These are phyloP conservation scores for Syngnathus rostellatus DNA, from an alignment of 2,797 vertebrate species.

Conservation along the genomic window DNA sequence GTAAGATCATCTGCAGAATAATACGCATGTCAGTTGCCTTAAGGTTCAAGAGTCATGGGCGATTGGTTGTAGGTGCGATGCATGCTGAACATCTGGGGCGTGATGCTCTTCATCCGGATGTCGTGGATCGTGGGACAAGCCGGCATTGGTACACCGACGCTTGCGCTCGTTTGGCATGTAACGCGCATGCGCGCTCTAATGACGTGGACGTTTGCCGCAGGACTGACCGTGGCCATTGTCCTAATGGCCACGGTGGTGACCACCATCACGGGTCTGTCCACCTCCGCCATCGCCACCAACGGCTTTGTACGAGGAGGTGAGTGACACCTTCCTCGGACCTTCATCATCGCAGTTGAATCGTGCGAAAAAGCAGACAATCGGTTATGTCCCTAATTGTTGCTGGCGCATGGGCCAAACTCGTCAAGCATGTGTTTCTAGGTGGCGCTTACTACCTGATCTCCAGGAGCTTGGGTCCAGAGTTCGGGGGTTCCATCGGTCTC, in stretches of 20 bases:
- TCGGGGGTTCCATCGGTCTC: conserved; percentile 91
- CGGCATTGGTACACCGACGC: conserved; percentile 78
- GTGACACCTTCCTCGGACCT: not conserved
- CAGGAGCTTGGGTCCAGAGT: conserved; percentile 91
- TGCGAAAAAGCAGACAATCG: not conserved
- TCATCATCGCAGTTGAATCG: too few relatives aligned
- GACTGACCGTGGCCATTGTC: conserved; percentile 81
- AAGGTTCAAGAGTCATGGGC: too few relatives aligned
- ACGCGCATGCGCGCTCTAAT: too few relatives aligned
- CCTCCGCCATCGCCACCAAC: conserved; percentile 93
- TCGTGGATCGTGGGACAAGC: conserved; percentile 98
- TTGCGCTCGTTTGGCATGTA: not conserved
- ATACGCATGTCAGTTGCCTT: not conserved
- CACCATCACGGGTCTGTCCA: conserved; percentile 92
- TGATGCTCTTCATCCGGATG: conserved; percentile 97
- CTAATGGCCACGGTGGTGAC: conserved; percentile 90
- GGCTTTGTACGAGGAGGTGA: conserved; percentile 96
- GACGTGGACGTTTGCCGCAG: conserved; percentile 47
- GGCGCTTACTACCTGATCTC: conserved; percentile 97
- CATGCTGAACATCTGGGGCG: conserved; percentile 99
- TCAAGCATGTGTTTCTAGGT: conserved; percentile 55
- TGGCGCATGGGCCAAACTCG: too few relatives aligned
- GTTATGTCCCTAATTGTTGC: too few relatives aligned
- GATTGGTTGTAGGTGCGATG: conserved; percentile 76
- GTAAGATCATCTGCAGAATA: conserved; percentile 46